Conservation (phyloP, 2,888 invertebrate genomes). For the Scaptomyza parva region DNA sequence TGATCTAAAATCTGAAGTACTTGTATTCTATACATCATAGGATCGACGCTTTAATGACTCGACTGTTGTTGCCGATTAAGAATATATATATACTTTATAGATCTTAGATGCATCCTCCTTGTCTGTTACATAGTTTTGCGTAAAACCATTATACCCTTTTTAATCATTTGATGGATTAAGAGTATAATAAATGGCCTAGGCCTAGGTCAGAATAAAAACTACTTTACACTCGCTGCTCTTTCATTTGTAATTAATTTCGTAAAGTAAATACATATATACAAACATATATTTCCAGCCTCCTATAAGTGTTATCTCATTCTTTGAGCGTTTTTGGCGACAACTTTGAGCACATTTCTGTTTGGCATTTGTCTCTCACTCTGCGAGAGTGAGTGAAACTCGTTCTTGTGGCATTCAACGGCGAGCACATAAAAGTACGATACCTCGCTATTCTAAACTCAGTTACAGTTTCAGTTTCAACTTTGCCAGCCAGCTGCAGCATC, state of each 20-base stretch:
- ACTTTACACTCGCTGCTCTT: constrained; percentile 23
- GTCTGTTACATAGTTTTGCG: too few species aligned
- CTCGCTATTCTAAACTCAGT: constrained; percentile 83
- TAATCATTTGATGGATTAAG: too few species aligned
- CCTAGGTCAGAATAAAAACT: constrained; percentile 67
- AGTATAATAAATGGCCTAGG: constrained; percentile 57
- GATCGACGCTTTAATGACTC: too few species aligned
- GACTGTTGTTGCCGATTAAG: too few species aligned
- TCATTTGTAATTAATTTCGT: constrained; percentile 56
- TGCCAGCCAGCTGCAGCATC: constrained; percentile 53
- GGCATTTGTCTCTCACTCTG: constrained; percentile 29
- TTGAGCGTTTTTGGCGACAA: constrained; percentile 34
- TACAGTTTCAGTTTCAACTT: constrained; percentile 76
- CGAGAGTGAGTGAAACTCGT: constrained; percentile 65
- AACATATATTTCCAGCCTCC: not conserved
- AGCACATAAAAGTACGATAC: constrained; percentile 84
- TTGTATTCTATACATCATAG: too few species aligned
- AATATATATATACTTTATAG: too few species aligned
- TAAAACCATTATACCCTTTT: too few species aligned
- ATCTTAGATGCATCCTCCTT: too few species aligned
- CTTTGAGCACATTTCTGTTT: constrained; percentile 48
- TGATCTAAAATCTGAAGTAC: too few species aligned
- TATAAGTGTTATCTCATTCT: constrained; percentile 27
- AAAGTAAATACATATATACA: constrained; percentile 35
- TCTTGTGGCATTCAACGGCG: constrained; percentile 80